Evolutionary conservation across 2,888 invertebrate genomes (phyloP).

Genomic region (Dolomedes plantarius): DNA sequence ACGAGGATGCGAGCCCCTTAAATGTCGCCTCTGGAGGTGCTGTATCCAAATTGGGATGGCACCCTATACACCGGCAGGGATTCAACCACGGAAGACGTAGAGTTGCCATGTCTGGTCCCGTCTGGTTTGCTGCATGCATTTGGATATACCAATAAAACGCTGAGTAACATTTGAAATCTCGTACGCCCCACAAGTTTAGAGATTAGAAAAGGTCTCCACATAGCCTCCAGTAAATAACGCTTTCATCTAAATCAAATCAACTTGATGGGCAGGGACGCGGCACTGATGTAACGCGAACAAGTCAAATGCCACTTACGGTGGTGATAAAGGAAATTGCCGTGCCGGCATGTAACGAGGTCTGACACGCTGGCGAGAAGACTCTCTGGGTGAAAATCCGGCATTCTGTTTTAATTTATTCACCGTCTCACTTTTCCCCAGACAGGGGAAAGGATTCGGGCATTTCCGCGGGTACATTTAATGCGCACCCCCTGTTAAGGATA

Average conservation of each 20-base stretch:
- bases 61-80: too few relatives aligned
- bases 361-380: background rate
- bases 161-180: too few relatives aligned
- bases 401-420: background rate
- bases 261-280: background rate
- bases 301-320: background rate
- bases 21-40: too few relatives aligned
- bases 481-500: background rate
- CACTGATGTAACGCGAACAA: background rate
- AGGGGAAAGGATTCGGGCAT: background rate
- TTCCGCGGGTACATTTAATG: background rate
- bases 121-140: too few relatives aligned
- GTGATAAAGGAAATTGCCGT: background rate
- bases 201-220: too few relatives aligned
- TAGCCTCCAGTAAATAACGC: background rate
- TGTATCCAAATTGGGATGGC: too few relatives aligned
- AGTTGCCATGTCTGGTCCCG: too few relatives aligned
- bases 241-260: background rate
- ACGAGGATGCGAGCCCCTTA: too few relatives aligned
- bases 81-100: too few relatives aligned
- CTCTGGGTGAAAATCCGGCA: background rate
- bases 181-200: too few relatives aligned
- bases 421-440: background rate
- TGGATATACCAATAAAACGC: too few relatives aligned
- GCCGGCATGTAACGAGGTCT: background rate